Evolutionary conservation across 1,140 invertebrate species (phyloP).

Genomic region (Macrobrachium rosenbergii): DNA sequence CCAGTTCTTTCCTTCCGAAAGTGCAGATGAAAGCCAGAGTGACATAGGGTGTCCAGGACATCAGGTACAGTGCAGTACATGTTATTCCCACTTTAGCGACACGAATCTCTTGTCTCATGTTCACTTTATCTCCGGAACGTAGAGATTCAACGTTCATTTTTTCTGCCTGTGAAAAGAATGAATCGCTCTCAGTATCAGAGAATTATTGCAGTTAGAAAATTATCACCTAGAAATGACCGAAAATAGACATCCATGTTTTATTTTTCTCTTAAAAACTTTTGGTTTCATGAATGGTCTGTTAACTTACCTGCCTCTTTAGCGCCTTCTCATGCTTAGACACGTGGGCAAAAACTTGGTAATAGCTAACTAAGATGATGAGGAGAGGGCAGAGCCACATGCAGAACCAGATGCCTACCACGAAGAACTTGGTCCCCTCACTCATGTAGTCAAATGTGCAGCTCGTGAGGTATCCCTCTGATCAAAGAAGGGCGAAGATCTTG

Average conservation of each 20-base stretch:
- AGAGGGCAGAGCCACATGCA: conserved; percentile 68
- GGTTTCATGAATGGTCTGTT: neutral
- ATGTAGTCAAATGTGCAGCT: conserved; percentile 88
- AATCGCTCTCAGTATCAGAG: neutral
- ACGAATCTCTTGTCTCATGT: conserved; percentile 82
- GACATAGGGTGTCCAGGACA: conserved; percentile 88
- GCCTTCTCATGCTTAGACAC: conserved; percentile 89
- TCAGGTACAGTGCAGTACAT: conserved; percentile 84
- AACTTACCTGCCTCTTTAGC: conserved; percentile 77
- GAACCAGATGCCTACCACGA: conserved; percentile 76
- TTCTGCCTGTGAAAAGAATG: conserved; percentile 78
- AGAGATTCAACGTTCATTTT: conserved; percentile 92
- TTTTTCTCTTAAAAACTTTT: no score
- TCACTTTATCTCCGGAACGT: conserved; percentile 77
- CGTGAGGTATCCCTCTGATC: conserved; percentile 84
- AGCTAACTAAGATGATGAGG: conserved; percentile 73
- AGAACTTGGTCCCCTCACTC: conserved; percentile 81
- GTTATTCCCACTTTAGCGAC: conserved; percentile 89
- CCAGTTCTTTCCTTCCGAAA: conserved; percentile 81
- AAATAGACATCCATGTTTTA: neutral
- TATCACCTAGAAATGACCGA: neutral
- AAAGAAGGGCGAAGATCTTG: no score
- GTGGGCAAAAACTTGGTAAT: conserved; percentile 74
- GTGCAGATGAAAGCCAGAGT: conserved; percentile 85
- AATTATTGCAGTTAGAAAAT: conserved; percentile 3